phyloP scores from a whole-genome alignment of 2,113 vertebrate species.

The Mixornis gularis region DNA sequence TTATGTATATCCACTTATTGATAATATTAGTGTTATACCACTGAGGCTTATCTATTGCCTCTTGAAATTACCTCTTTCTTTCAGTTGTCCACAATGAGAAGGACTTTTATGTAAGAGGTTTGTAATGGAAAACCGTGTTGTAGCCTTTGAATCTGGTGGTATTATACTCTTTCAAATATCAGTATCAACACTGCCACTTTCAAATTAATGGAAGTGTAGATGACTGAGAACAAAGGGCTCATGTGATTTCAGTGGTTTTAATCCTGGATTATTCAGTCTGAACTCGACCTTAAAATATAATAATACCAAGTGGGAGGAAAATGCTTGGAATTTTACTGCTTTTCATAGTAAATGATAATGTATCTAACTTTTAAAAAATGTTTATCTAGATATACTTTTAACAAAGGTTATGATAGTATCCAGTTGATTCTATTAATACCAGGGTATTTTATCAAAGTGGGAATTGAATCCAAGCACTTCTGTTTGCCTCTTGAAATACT shows the following conservation, averaged over 20 bases:
- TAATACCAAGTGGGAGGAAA: not conserved
- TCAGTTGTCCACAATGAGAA: not conserved
- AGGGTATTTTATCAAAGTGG: not conserved
- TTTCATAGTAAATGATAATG: not conserved
- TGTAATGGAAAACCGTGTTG: not conserved
- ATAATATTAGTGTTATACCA: not conserved
- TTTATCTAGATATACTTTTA: not conserved
- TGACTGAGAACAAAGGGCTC: constrained; percentile 16
- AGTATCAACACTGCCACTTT: not conserved
- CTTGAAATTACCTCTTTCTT: not conserved
- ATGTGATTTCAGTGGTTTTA: constrained; percentile 10
- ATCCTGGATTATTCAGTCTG: constrained; percentile 24
- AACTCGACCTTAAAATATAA: not conserved
- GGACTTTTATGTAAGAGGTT: not conserved
- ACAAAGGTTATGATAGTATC: not conserved
- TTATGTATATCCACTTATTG: not conserved
- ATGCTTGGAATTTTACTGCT: not conserved
- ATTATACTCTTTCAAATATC: not conserved
- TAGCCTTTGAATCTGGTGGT: not conserved
- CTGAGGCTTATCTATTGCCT: not conserved
- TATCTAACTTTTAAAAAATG: not conserved
- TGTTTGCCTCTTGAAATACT: not conserved
- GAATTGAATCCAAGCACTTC: not conserved
- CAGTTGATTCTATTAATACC: not conserved
- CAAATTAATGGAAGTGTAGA: not conserved